A percentile compares a stretch with the other conserved stretches of the same genome.
Evolutionary conservation across 2,888 invertebrate genomes (phyloP).

Genomic region (Bugula neritina): DNA sequence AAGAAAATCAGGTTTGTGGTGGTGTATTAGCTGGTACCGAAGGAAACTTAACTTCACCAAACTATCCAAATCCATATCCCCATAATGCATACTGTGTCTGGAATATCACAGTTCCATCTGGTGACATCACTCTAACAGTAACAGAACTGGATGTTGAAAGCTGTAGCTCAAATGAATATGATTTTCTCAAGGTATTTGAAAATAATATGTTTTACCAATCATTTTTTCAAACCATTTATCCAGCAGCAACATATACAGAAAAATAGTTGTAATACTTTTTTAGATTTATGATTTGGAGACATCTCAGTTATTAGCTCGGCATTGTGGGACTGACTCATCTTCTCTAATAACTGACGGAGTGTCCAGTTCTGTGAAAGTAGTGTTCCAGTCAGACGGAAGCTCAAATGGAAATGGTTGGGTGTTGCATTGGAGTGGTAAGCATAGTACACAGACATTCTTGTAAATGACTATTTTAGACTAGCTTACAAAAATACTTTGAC

Average conservation of each 20-base stretch:
- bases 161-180: slow-evolving; percentile 61
- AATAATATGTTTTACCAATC: too few species aligned
- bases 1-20: not conserved
- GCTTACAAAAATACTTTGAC: too few species aligned
- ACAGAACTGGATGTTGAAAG: slow-evolving; percentile 60
- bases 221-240: too few species aligned
- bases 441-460: too few species aligned
- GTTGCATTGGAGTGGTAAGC: not conserved
- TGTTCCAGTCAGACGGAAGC: not conserved
- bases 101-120: slow-evolving; percentile 53
- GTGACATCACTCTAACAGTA: slow-evolving; percentile 63
- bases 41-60: slow-evolving; percentile 36
- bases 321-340: not conserved
- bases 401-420: not conserved
- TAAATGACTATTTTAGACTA: too few species aligned
- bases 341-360: not conserved
- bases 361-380: not conserved
- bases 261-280: too few species aligned
- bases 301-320: not conserved
- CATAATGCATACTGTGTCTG: slow-evolving; percentile 45
- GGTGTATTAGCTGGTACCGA: not conserved
- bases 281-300: not conserved
- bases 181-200: slow-evolving; percentile 69
- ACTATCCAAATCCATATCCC: slow-evolving; percentile 43
- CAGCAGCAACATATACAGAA: too few species aligned